Evolutionary conservation across 2,113 vertebrate species (phyloP), one percentile per base, ranked within the genome.

Genomic region (Poeciliopsis occidentalis): DNA sequence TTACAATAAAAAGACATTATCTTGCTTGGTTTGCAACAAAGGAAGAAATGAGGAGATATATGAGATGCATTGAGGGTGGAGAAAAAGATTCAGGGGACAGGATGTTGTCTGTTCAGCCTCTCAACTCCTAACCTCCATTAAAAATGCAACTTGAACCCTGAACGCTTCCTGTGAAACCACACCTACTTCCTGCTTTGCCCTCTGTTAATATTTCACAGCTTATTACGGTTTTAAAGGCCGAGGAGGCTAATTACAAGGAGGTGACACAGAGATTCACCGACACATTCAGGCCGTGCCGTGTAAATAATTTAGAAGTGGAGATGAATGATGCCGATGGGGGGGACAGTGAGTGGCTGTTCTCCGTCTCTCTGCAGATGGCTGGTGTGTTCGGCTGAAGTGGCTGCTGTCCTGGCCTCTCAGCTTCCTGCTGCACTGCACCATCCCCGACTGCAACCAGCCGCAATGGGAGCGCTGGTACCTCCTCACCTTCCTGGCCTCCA

Each of bases 381-480:
- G 81, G 85, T 91, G 90, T 60, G 39, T 73, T 13, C 77, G 88
- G 39, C 44, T 89, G 64, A 93, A 90, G 77, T 95, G 95, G 95
- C 73, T 95, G 57, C 62, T 95, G 19, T 93, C 94, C 1, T 95
- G 95, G 95, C 95, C 94, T 0, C 26, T 95, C 32, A 88, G 84
- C 30, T 0, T 91, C 26, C 79, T 95, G 84, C 94, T 95, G 0
- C 82, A 93, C 89, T 94, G 71, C 92, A 93, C 91, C 67, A 76
- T 95, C 68, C 95, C 95, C 2, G 85, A 95, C 92, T 95, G 94
- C 37, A 88, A 19, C 78, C 84, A 82, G 69, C 92, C 93, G 0
- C 92, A 67, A 51, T 95, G 95, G 95, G 89, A 94, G 81, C 91
- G 82, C 87, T 95, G 94, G 92, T 95, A 94, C 87, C 93, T 95